Evolutionary conservation across 2,113 vertebrate species (phyloP), one percentile per base, ranked within the genome.

Genomic region (Brachirus orientalis): DNA sequence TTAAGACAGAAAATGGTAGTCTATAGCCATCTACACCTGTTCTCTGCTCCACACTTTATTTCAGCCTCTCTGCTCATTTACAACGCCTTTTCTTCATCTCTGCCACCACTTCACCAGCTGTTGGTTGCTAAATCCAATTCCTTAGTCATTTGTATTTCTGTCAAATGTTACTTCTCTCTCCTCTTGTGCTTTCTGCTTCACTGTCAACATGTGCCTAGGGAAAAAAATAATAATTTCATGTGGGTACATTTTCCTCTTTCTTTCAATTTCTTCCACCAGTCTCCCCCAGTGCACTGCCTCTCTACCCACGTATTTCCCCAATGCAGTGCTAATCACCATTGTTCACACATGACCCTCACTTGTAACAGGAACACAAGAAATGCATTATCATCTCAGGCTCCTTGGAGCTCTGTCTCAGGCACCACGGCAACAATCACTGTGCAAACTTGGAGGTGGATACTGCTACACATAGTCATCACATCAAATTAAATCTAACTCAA

Each of bases 351-450:
- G n/a, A 69, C 71, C 77, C 85, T 80, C 44, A 86, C 85, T 77
- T 64, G 48, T 69, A 78, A 82, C 75, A 67, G 70, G 80, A 88
- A 91, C 90, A 90, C 77, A 78, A 80, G 81, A 91, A 91, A 78
- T 84, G 87, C 90, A 90, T 91, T 90, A 88, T 79, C 88, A 76
- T 85, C 72, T 81, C 52, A 0, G 60, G 80, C 62, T 75, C 77
- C 0, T 33, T 9, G 72, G 80, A 53, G 44, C 53, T 57, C 57
- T 41, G 18, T 58, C 58, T 50, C 73, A 73, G 43, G 62, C 52
- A 45, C 69, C 71, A 72, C 54, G n/a, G n/a, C n/a, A n/a, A n/a
- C n/a, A 45, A 75, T 72, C 72, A 69, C 75, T 41, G 38, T 36
- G 60, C 73, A 69, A 71, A 82, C 65, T 69, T 19, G 10, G 40